These are phyloP conservation scores for Gambelia wislizenii DNA, from an alignment of 2,797 vertebrate genomes.

Conservation along the genomic window DNA sequence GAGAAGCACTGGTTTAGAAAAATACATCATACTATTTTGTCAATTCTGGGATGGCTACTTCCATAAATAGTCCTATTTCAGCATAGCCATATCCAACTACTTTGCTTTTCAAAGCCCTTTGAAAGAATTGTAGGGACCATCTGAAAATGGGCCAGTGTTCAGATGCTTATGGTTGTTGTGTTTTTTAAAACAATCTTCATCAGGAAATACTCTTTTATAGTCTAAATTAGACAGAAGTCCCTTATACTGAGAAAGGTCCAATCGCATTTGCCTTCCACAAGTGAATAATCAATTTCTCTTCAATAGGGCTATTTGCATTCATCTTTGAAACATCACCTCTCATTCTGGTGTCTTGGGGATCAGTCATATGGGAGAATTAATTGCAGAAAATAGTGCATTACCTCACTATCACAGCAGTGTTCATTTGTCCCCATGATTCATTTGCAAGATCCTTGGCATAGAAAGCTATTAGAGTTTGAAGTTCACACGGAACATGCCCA, in stretches of 20 bases:
- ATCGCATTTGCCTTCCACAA: not conserved
- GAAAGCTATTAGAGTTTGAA: too few species aligned
- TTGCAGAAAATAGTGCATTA: too few species aligned
- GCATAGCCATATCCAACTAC: not conserved
- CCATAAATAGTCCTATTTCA: conserved; percentile 1
- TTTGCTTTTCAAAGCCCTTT: not conserved
- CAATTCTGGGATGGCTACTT: not conserved
- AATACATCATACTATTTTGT: not conserved
- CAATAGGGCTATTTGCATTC: not conserved
- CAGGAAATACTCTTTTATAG: not conserved
- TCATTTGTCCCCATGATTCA: too few species aligned
- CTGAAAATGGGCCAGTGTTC: not conserved
- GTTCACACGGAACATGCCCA: too few species aligned
- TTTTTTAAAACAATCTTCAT: not conserved
- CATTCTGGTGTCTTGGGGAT: too few species aligned
- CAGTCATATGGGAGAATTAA: too few species aligned
- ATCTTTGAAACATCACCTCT: conserved; percentile 3
- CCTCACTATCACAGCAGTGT: too few species aligned
- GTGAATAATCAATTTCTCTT: conserved; percentile 3
- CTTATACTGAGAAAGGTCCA: not conserved
- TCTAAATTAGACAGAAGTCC: not conserved
- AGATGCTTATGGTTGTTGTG: too few species aligned
- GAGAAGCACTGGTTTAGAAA: not conserved
- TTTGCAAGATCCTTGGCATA: too few species aligned
- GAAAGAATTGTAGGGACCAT: not conserved